phyloP scores from a whole-genome alignment of 2,888 invertebrate genomes.

The Tridacna crocea region DNA sequence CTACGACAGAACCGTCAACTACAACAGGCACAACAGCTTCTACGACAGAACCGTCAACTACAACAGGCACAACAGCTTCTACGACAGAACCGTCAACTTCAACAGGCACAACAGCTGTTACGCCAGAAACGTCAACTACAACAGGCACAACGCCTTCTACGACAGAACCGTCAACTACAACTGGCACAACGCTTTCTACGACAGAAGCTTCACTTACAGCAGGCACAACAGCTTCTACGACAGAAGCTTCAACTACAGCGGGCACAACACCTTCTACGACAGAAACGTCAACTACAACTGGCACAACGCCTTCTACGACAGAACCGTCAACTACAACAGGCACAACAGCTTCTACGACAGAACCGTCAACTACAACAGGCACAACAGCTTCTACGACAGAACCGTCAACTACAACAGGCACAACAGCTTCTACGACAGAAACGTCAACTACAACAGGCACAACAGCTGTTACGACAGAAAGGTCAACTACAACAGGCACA shows the following conservation, averaged over 20 bases:
- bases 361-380: slow-evolving; percentile 15
- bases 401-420: slow-evolving; percentile 13
- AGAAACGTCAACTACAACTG: not conserved
- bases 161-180: not conserved
- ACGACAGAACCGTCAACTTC: not conserved
- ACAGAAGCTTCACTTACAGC: not conserved
- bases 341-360: slow-evolving; percentile 8
- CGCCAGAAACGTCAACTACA: too few species aligned
- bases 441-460: slow-evolving; percentile 18
- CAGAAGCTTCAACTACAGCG: not conserved
- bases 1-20: not conserved
- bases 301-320: not conserved
- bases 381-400: not conserved
- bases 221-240: not conserved
- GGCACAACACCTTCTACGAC: not conserved
- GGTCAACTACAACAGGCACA: not conserved
- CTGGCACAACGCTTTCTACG: not conserved
- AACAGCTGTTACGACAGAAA: not conserved
- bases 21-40: slow-evolving; percentile 1
- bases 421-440: slow-evolving; percentile 29
- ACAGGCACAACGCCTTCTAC: not conserved
- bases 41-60: not conserved
- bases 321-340: not conserved
- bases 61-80: not conserved
- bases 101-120: not conserved